Conservation (phyloP, 2,888 invertebrate species). For the Napeogenes inachia region DNA sequence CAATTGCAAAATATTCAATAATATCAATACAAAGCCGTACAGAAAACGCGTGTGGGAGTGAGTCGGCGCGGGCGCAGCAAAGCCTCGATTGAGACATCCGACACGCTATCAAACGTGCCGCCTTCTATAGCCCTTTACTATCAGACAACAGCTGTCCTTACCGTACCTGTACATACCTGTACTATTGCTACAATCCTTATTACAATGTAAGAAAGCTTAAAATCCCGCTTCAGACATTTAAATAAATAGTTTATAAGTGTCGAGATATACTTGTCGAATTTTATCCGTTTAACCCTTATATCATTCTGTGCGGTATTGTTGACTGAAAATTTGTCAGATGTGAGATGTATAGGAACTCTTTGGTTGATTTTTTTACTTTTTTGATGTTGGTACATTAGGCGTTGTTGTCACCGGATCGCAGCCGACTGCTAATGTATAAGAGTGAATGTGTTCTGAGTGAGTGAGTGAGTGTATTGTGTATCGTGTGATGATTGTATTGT, state of each 20-base stretch:
- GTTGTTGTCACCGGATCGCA: slow-evolving; percentile 52
- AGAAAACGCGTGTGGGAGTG: slow-evolving; percentile 44
- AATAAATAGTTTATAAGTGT: slow-evolving; percentile 19
- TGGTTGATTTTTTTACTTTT: slow-evolving; percentile 37
- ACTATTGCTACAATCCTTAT: slow-evolving; percentile 25
- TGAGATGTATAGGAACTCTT: slow-evolving; percentile 55
- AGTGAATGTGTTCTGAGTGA: slow-evolving; percentile 16
- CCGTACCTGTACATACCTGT: slow-evolving; percentile 30
- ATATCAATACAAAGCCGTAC: slow-evolving; percentile 28
- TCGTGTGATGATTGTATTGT: slow-evolving; percentile 20
- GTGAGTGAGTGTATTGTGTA: slow-evolving; percentile 4
- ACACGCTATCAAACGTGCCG: slow-evolving; percentile 70
- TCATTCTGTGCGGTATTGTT: slow-evolving; percentile 62
- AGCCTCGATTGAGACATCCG: slow-evolving; percentile 74
- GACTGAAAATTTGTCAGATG: slow-evolving; percentile 73
- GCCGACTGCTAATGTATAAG: slow-evolving; percentile 30
- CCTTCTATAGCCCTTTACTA: slow-evolving; percentile 64
- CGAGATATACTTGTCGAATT: slow-evolving; percentile 40
- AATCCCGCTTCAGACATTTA: slow-evolving; percentile 22
- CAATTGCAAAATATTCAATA: slow-evolving; percentile 30
- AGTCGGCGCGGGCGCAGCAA: slow-evolving; percentile 46
- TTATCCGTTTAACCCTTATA: slow-evolving; percentile 70
- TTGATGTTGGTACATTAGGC: slow-evolving; percentile 56
- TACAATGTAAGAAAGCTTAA: slow-evolving; percentile 28
- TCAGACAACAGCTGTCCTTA: slow-evolving; percentile 43